Evolutionary conservation across 2,888 invertebrate genomes (phyloP).

Genomic region (Antheraea assamensis): DNA sequence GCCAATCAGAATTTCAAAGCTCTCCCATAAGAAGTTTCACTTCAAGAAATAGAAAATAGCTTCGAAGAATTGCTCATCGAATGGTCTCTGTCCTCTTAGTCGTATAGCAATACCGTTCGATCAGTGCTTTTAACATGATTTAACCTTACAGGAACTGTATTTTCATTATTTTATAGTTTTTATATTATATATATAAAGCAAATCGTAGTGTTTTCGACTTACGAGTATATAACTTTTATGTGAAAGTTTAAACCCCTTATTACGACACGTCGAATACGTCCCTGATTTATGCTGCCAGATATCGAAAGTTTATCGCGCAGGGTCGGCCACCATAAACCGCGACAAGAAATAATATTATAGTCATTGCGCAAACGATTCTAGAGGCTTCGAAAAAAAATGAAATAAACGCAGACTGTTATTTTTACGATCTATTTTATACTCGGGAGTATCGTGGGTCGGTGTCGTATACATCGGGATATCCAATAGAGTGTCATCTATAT

Average conservation of each 20-base stretch:
- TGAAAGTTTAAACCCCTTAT: not conserved
- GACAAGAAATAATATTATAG: constrained; percentile 17
- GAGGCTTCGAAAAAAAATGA: not conserved
- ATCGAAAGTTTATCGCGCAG: constrained; percentile 14
- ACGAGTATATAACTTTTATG: not conserved
- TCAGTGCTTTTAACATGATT: too few relatives aligned
- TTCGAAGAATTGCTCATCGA: too few relatives aligned
- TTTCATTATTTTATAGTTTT: too few relatives aligned
- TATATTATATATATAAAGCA: too few relatives aligned
- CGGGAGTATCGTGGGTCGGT: not conserved
- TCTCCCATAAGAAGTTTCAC: too few relatives aligned
- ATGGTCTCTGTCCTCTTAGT: too few relatives aligned
- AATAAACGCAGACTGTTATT: not conserved
- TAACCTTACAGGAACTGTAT: too few relatives aligned
- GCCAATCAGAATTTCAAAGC: too few relatives aligned
- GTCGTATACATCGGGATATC: too few relatives aligned
- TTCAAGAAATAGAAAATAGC: too few relatives aligned
- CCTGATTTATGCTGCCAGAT: not conserved
- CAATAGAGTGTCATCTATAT: too few relatives aligned
- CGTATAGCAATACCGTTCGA: too few relatives aligned
- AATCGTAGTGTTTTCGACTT: not conserved
- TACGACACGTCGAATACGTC: not conserved
- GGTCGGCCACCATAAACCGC: constrained; percentile 10
- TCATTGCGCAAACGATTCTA: constrained; percentile 13
- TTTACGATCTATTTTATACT: not conserved